Evolutionary conservation across 1,140 invertebrate species (phyloP).

Genomic region (Eupristina koningsbergeri): DNA sequence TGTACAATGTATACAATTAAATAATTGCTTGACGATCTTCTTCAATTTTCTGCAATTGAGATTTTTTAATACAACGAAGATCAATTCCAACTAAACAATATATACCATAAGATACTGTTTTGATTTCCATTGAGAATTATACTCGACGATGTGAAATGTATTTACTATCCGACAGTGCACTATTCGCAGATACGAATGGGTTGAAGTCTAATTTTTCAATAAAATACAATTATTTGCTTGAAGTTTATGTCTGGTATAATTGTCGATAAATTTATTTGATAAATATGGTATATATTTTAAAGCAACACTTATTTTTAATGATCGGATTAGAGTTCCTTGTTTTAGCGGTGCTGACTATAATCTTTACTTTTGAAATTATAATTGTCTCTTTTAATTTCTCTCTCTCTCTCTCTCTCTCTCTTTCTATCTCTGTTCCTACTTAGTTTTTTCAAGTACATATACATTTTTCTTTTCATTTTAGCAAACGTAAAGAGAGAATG

Average conservation of each 20-base stretch:
- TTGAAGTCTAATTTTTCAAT: constrained; percentile 12
- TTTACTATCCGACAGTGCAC: background rate
- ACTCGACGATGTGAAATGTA: background rate
- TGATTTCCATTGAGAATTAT: background rate
- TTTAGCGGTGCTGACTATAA: background rate
- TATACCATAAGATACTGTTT: background rate
- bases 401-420: background rate
- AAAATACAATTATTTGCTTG: constrained; percentile 62
- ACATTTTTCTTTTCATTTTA: constrained; percentile 1
- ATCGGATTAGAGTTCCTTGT: background rate
- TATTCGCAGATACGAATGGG: background rate
- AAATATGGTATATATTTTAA: background rate
- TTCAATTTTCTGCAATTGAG: background rate
- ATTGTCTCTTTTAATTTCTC: background rate
- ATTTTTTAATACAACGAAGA: background rate
- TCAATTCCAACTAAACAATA: background rate
- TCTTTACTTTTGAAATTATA: constrained; percentile 3
- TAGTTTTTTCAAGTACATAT: background rate
- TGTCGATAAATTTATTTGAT: constrained; percentile 4
- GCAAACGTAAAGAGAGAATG: background rate
- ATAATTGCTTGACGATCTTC: background rate
- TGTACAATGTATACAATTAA: background rate
- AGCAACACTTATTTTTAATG: background rate
- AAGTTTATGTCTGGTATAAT: constrained; percentile 56
- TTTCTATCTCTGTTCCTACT: background rate